Base-by-base conservation (phyloP, 2,113 vertebrate species). In the Nicator chloris region DNA sequence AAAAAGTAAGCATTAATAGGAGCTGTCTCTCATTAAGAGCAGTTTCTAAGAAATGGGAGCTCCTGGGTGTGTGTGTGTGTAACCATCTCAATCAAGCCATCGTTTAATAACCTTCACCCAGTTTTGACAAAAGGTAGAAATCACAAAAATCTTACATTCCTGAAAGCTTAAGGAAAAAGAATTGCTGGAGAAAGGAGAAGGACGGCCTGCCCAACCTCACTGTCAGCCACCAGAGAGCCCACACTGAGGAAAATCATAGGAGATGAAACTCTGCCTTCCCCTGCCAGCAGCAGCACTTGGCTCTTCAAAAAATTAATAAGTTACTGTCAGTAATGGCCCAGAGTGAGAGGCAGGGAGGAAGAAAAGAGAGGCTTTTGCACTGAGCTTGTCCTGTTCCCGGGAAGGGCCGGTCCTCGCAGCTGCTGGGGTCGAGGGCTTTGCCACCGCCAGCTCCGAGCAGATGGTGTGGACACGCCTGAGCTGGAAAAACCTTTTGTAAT, bases 381-480 rank as follows among this genome's bases (percentile, higher is more conserved):
- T 2, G 57, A 56, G 51, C 42, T 30, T 6, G 51, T 73, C 49
- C 69, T 82, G 44, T 39, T 65, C 54, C 33, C 1, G 5, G 45
- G 89, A 70, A 44, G 1, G 21, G 35, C 44, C 0, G 0, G 5
- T 66, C 23, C 60, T 21, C 0, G 0, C 40, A 35, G 82, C 45
- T 22, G 0, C 50, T 9, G 1, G 57, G 86, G 72, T 42, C 4
- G 1, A 82, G 66, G 40, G 51, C 57, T 90, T 39, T 72, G 37
- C 78, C 84, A 47, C 64, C 6, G 0, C 31, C 11, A 26, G 60
- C 73, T 72, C 89, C 4, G 2, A 86, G 86, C 91, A 96, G 94
- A 95, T 96, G 92, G 94, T 1, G 4, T 4, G 69, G 92, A 86
- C 87, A 93, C 9, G 86, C 92, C 86, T 89, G 94, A 90, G 84